Percentiles rank a stretch among this genome's conserved stretches.
Conservation (phyloP, 2,797 vertebrate species). For the Oreochromis mossambicus region DNA sequence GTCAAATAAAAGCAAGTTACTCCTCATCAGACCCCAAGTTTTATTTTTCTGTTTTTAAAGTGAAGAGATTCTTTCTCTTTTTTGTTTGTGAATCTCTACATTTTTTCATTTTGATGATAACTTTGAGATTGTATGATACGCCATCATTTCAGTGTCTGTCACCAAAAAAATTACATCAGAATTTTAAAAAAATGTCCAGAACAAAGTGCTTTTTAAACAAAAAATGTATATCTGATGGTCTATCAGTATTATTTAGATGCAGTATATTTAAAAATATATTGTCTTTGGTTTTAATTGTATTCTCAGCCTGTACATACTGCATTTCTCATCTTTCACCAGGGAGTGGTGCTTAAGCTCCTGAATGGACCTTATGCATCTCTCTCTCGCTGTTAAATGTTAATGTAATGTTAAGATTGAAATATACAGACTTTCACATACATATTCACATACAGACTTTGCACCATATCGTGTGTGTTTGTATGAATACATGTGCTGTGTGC, state of each 20-base stretch:
- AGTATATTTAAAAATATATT: too few relatives aligned
- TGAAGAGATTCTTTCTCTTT: background rate
- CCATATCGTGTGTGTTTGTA: background rate
- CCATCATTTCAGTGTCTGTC: background rate
- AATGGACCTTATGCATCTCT: conserved; percentile 4
- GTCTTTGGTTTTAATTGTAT: background rate
- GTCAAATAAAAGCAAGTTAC: background rate
- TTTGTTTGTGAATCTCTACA: background rate
- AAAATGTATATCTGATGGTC: background rate
- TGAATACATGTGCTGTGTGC: background rate
- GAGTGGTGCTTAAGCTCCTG: conserved; percentile 62
- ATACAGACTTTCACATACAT: too few relatives aligned
- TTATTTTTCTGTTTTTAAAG: background rate
- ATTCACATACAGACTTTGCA: background rate
- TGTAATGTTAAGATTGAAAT: background rate
- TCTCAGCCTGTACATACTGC: conserved; percentile 10
- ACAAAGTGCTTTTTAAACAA: background rate
- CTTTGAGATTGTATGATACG: background rate
- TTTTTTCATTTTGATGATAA: background rate
- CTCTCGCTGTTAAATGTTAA: background rate
- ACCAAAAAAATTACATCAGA: background rate
- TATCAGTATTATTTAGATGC: background rate
- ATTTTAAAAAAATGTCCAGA: background rate
- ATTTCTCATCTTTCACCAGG: conserved; percentile 58
- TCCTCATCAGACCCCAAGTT: background rate